Evolutionary conservation across 2,888 invertebrate species (phyloP), one percentile per base, ranked within the genome.

Genomic region (Seira musarum): DNA sequence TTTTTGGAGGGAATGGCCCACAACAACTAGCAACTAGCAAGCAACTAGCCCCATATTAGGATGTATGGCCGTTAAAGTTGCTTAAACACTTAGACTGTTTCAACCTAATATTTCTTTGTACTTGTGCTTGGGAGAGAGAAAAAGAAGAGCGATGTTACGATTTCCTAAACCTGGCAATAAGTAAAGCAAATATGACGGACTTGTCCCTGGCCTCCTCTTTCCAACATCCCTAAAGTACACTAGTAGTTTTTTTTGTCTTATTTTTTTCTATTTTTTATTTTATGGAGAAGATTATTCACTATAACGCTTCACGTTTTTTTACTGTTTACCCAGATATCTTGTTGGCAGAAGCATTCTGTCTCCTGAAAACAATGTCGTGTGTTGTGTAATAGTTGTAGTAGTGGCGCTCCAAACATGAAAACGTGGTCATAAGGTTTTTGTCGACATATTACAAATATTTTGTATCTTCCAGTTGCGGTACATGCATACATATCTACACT

Each of bases 111-210:
- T n/a, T n/a, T n/a, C n/a, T n/a, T n/a, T n/a, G n/a, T n/a, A n/a
- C n/a, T n/a, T n/a, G n/a, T n/a, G n/a, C n/a, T n/a, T n/a, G n/a
- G 40, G 57, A 57, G 35, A 71, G 57, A 30, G 49, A 17, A 3
- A 65, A 15, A 61, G 30, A 77, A 65, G n/a, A 60, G 46, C 60
- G 70, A 24, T 71, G 40, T 78, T 49, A 64, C 78, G 65, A 78
- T 78, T 78, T 78, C 71, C 70, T 78, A 67, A 79, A 79, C 79
- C 67, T 79, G 79, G 67, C 79, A 72, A 63, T 79, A 79, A 79
- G 78, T 64, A 78, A 79, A 19, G 67, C 57, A 25, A 79, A 79
- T 72, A 79, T 79, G 79, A 79, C 79, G 64, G 79, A 73, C 64
- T 73, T 35, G 73, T 73, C 79, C 73, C 79, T 19, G 49, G 73